A percentile compares a stretch with the other conserved stretches of the same genome.
Evolutionary conservation across 2,797 vertebrate genomes (phyloP).

Genomic region (Danio choprae): DNA sequence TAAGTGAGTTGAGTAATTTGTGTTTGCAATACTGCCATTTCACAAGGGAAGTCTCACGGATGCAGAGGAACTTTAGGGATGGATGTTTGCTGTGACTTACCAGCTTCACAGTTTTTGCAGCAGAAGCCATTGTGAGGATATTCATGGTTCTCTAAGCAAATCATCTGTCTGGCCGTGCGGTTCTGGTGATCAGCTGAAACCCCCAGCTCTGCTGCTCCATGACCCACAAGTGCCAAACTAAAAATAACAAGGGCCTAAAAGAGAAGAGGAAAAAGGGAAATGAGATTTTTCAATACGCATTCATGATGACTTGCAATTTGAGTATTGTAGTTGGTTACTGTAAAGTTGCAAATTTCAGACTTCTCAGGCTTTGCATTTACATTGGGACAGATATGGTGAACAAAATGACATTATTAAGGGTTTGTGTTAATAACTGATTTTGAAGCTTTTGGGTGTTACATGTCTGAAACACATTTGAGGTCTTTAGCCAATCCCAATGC

Average conservation of each 20-base stretch:
- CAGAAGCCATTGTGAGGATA: slow-evolving; percentile 75
- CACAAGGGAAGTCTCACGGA: slow-evolving; percentile 14
- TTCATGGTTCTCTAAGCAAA: slow-evolving; percentile 77
- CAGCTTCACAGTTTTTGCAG: slow-evolving; percentile 81
- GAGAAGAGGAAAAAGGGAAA: background rate
- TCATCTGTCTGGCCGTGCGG: slow-evolving; percentile 56
- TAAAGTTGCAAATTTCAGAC: too few relatives aligned
- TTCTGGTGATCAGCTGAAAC: slow-evolving; percentile 36
- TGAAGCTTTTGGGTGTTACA: too few relatives aligned
- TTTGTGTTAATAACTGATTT: too few relatives aligned
- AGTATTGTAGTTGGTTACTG: background rate
- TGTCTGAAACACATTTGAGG: too few relatives aligned
- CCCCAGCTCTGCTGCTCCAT: slow-evolving; percentile 27
- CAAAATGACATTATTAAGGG: too few relatives aligned
- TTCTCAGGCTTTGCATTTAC: too few relatives aligned
- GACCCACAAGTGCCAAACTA: slow-evolving; percentile 8
- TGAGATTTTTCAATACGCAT: background rate
- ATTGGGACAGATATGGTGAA: too few relatives aligned
- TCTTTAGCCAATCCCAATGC: too few relatives aligned
- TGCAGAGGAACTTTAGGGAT: background rate
- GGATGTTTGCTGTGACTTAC: slow-evolving; percentile 66
- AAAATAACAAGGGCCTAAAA: slow-evolving; percentile 43
- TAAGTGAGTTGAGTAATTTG: background rate
- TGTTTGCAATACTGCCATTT: slow-evolving; percentile 24
- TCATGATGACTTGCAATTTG: background rate